These are phyloP conservation scores for Coptodon bakossiorum DNA, from an alignment of 2,113 vertebrate genomes.

Conservation along the genomic window DNA sequence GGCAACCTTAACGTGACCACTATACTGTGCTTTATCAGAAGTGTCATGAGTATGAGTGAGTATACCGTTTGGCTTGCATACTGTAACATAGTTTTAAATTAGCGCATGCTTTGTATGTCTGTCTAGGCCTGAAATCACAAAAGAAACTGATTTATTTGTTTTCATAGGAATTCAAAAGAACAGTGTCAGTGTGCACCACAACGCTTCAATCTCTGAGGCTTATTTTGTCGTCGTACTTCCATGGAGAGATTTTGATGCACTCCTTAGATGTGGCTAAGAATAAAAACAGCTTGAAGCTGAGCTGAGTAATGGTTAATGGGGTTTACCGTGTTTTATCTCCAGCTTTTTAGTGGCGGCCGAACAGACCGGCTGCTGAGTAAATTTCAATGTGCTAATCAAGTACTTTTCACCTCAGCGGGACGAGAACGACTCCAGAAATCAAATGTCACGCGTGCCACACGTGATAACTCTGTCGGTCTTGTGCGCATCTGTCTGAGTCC, in stretches of 20 bases:
- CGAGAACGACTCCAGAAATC: neutral
- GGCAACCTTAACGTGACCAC: neutral
- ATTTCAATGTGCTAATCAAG: conserved; percentile 60
- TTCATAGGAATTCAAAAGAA: neutral
- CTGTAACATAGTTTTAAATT: neutral
- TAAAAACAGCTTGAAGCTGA: conserved; percentile 6
- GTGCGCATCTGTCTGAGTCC: neutral
- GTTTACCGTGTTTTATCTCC: conserved; percentile 6
- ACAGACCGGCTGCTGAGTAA: conserved; percentile 8
- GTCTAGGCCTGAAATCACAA: neutral
- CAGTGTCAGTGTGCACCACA: neutral
- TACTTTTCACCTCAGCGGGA: conserved; percentile 54
- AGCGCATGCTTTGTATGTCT: neutral
- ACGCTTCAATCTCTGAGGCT: neutral
- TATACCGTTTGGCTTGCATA: neutral
- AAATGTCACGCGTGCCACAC: neutral
- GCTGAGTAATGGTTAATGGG: conserved; percentile 21
- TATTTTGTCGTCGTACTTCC: neutral
- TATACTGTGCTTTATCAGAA: neutral
- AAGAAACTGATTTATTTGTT: neutral
- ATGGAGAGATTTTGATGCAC: neutral
- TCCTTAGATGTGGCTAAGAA: neutral
- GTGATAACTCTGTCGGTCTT: neutral
- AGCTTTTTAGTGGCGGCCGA: neutral
- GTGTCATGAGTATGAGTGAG: neutral